Conservation (phyloP, 92 coral and sea anemone species). For the Bergia puertoricense region DNA sequence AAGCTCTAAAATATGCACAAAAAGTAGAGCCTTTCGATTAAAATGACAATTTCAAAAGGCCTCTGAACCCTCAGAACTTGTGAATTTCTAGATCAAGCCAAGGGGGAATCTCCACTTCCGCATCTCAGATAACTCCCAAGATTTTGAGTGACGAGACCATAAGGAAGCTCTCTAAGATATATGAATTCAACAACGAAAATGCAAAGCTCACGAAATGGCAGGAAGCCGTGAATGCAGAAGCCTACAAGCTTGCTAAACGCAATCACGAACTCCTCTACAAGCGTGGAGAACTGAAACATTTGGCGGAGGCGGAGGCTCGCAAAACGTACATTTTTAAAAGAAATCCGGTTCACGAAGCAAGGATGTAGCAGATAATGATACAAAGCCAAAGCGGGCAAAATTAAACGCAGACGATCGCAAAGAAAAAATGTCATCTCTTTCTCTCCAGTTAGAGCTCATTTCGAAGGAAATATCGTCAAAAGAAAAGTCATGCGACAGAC, state of each 20-base stretch:
- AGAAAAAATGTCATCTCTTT: too few relatives aligned
- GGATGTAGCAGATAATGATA: slow-evolving; percentile 3
- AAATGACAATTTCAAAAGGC: too few relatives aligned
- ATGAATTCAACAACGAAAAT: slow-evolving; percentile 26
- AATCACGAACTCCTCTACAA: slow-evolving; percentile 12
- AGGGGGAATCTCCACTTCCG: too few relatives aligned
- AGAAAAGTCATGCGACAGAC: slow-evolving; percentile 30
- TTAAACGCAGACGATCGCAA: too few relatives aligned
- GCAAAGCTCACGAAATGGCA: slow-evolving; percentile 60
- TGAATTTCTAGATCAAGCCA: too few relatives aligned
- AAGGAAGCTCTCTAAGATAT: background rate
- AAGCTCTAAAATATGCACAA: too few relatives aligned
- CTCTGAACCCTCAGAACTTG: too few relatives aligned
- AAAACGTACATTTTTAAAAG: slow-evolving; percentile 44
- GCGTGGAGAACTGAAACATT: slow-evolving; percentile 45
- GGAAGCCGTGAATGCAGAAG: slow-evolving; percentile 43
- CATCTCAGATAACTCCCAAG: too few relatives aligned
- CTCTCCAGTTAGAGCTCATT: slow-evolving; percentile 37
- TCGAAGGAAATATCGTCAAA: slow-evolving; percentile 47
- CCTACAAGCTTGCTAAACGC: too few relatives aligned
- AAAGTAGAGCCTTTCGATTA: too few relatives aligned
- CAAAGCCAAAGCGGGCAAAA: slow-evolving; percentile 8
- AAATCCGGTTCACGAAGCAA: slow-evolving; percentile 48
- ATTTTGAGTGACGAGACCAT: too few relatives aligned
- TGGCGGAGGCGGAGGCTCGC: slow-evolving; percentile 58